Evolutionary conservation across 2,113 vertebrate species (phyloP).

Genomic region (Macrotus californicus): DNA sequence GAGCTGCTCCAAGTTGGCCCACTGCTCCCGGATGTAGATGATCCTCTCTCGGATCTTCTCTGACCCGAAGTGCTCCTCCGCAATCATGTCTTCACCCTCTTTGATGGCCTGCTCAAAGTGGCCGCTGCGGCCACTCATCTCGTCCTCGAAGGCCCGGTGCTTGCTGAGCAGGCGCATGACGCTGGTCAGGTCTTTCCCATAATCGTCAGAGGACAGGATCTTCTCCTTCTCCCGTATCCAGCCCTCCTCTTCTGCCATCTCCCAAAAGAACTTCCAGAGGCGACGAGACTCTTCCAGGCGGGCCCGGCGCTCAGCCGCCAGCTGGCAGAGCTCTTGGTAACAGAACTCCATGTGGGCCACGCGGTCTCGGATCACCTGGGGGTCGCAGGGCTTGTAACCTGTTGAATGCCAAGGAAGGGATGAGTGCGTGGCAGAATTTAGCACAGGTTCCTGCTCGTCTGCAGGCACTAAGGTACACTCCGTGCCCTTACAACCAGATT

Average conservation of each 20-base stretch:
- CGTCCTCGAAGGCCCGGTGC: constrained; percentile 93
- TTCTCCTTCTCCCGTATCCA: constrained; percentile 98
- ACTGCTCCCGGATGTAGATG: constrained; percentile 89
- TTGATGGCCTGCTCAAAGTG: constrained; percentile 91
- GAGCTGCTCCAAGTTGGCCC: constrained; percentile 91
- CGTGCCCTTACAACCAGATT: not conserved
- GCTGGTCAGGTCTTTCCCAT: constrained; percentile 92
- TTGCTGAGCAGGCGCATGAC: constrained; percentile 91
- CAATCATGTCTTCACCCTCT: constrained; percentile 92
- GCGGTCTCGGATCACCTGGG: constrained; percentile 92
- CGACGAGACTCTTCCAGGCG: constrained; percentile 93
- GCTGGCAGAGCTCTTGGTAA: constrained; percentile 94
- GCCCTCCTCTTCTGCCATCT: constrained; percentile 96
- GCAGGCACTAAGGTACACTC: rapidly evolving
- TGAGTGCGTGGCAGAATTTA: not conserved
- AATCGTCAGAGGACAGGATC: constrained; percentile 92
- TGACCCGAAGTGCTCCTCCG: constrained; percentile 90
- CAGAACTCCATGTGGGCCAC: constrained; percentile 96
- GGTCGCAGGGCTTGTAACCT: constrained; percentile 98
- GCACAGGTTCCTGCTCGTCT: rapidly evolving
- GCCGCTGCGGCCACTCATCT: constrained; percentile 91
- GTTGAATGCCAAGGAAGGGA: constrained; percentile 29
- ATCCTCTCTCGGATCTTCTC: constrained; percentile 91
- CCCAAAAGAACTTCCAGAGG: constrained; percentile 99
- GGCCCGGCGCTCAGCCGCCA: constrained; percentile 89